Evolutionary conservation across 2,113 vertebrate genomes (phyloP), one percentile per base, ranked within the genome.

Genomic region (Donacobius atricapilla): DNA sequence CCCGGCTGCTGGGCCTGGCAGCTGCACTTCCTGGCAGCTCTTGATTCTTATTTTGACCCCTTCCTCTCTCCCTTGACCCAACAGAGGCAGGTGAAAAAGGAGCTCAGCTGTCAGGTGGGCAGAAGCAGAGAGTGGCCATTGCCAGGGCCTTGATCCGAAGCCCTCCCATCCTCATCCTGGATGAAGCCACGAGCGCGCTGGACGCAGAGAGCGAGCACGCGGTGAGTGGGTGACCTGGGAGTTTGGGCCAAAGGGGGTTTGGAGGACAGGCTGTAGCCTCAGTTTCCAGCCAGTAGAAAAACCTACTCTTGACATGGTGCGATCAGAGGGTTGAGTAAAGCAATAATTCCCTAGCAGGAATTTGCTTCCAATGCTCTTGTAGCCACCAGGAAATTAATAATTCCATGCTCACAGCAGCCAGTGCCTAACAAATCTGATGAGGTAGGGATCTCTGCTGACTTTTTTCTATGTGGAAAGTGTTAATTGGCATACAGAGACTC

Each of bases 121-220:
- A 99, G 98, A 99, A 99, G 95, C 99, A 99, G 93, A 98, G 99
- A 39, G 99, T 99, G 71, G 99, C 99, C 31, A 98, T 99, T 51
- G 99, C 99, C 22, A 98, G 99, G 83, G 99, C 99, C 44, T 97
- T 99, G 84, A 98, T 99, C 90, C 98, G 99, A 81, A 88, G 98
- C 17, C 99, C 99, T 11, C 98, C 97, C 0, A 98, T 99, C 90
- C 98, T 99, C 8, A 98, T 99, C 91, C 97, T 99, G 97, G 99
- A 99, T 1, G 99, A 99, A 96, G 99, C 99, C 57, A 99, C 99
- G 30, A 99, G 99, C 0, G 99, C 99, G 0, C 97, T 99, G 96
- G 99, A 99, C 21, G 98, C 99, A 0, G 99, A 99, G 88, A 99
- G 99, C 4, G 99, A 99, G 91, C 98, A 99, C 30, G 97, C 98